Evolutionary conservation across 1,140 invertebrate genomes (phyloP).

Genomic region (Arion vulgaris): DNA sequence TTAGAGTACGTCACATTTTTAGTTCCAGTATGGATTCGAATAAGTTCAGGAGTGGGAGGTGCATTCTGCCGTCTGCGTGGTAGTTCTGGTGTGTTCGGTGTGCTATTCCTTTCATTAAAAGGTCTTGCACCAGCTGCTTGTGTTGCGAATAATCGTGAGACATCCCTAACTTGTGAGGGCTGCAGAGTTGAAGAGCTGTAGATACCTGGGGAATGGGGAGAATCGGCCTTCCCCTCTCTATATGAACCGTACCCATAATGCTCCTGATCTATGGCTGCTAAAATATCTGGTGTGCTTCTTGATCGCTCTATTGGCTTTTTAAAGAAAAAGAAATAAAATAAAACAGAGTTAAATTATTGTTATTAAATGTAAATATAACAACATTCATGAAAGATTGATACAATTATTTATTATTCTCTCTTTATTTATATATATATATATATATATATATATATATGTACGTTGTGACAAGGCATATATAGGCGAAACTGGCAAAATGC

Average conservation of each 20-base stretch:
- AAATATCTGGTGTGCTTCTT: conserved; percentile 64
- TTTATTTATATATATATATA: no score
- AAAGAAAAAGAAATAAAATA: not conserved
- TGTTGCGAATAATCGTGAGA: not conserved
- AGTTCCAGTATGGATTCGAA: conserved; percentile 56
- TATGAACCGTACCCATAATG: conserved; percentile 25
- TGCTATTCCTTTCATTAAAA: not conserved
- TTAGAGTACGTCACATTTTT: conserved; percentile 54
- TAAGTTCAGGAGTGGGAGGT: conserved; percentile 52
- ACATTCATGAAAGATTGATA: no score
- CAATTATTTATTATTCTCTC: no score
- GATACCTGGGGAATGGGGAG: conserved; percentile 32
- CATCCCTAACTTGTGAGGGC: not conserved
- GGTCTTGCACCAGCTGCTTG: not conserved
- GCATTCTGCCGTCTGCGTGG: conserved; percentile 40
- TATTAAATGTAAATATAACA: no score
- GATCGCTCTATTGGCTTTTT: conserved; percentile 54
- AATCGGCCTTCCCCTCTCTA: conserved; percentile 51
- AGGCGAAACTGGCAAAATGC: no score
- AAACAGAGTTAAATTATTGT: no score
- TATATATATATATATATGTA: no score
- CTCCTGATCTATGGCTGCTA: conserved; percentile 8
- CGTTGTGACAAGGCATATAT: no score
- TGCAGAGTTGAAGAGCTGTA: not conserved
- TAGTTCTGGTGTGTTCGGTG: not conserved